These are phyloP conservation scores for Sorex fumeus DNA, from an alignment of 2,113 vertebrate genomes.

Conservation along the genomic window DNA sequence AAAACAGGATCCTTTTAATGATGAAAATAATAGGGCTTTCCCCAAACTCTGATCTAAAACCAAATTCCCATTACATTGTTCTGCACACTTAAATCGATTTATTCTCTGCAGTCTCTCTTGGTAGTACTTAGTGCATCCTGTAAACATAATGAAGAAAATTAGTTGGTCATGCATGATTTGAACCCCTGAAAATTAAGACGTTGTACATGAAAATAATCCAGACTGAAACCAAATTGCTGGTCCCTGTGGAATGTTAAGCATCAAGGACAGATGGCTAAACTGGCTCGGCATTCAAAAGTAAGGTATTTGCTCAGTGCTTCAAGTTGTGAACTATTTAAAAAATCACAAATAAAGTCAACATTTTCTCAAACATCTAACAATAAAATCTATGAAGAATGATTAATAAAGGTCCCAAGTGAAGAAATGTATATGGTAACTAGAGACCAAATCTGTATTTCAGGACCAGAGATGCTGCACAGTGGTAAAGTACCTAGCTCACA, in stretches of 20 bases:
- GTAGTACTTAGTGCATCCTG: neutral
- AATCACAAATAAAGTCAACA: neutral
- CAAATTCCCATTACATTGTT: neutral
- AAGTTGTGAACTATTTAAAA: conserved; percentile 44
- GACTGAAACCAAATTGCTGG: neutral
- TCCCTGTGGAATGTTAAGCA: neutral
- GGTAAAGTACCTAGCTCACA: no score
- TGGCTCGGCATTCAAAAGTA: no score
- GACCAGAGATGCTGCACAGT: no score
- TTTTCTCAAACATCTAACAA: neutral
- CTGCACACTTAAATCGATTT: conserved; percentile 9
- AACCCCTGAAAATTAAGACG: conserved; percentile 55
- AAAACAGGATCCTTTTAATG: neutral
- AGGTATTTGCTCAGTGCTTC: neutral
- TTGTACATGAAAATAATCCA: conserved; percentile 34
- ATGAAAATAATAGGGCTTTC: conserved; percentile 15
- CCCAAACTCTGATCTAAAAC: neutral
- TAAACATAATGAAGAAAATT: conserved; percentile 52
- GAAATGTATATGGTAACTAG: no score
- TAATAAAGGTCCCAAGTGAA: neutral
- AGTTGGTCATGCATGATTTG: conserved; percentile 6
- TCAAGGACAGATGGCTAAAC: neutral
- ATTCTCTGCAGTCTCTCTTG: neutral
- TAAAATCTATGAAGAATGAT: conserved; percentile 25
- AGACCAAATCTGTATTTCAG: no score